These are phyloP conservation scores for Holocentrus rufus DNA, from an alignment of 2,797 vertebrate species.

Conservation along the genomic window DNA sequence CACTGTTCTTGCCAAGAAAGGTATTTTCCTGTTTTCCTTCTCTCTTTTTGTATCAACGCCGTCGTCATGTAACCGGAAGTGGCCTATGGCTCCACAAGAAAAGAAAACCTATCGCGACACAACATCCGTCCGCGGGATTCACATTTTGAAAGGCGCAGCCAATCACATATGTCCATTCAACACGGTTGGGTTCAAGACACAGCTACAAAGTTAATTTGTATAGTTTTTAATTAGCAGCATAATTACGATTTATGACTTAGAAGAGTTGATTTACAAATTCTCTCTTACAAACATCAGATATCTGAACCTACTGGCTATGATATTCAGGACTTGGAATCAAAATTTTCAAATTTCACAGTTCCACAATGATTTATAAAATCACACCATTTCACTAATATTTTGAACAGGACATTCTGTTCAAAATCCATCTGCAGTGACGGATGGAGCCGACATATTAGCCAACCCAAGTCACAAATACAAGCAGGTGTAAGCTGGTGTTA, in stretches of 20 bases:
- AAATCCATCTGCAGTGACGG: too few species aligned
- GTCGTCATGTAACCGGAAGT: slow-evolving; percentile 85
- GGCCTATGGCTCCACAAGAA: slow-evolving; percentile 77
- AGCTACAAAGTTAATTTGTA: too few species aligned
- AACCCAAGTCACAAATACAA: too few species aligned
- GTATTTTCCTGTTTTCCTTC: slow-evolving; percentile 80
- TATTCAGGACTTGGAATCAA: background rate
- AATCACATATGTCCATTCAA: slow-evolving; percentile 55
- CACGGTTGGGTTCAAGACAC: background rate
- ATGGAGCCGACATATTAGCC: too few species aligned
- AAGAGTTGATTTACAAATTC: too few species aligned
- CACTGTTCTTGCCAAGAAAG: slow-evolving; percentile 64
- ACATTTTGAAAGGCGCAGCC: slow-evolving; percentile 75
- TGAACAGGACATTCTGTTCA: background rate
- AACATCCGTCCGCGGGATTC: slow-evolving; percentile 73
- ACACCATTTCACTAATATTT: background rate
- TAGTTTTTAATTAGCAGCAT: background rate
- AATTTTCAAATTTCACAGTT: background rate
- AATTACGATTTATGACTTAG: background rate
- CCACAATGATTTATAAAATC: too few species aligned
- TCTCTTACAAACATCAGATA: too few species aligned
- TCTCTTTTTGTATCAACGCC: slow-evolving; percentile 79
- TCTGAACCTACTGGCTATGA: too few species aligned
- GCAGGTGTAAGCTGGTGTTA: too few species aligned
- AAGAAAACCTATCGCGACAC: slow-evolving; percentile 78